Percentiles rank a stretch among this genome's conserved stretches.
phyloP scores from a whole-genome alignment of 2,888 invertebrate species.

The Drosophila merina region DNA sequence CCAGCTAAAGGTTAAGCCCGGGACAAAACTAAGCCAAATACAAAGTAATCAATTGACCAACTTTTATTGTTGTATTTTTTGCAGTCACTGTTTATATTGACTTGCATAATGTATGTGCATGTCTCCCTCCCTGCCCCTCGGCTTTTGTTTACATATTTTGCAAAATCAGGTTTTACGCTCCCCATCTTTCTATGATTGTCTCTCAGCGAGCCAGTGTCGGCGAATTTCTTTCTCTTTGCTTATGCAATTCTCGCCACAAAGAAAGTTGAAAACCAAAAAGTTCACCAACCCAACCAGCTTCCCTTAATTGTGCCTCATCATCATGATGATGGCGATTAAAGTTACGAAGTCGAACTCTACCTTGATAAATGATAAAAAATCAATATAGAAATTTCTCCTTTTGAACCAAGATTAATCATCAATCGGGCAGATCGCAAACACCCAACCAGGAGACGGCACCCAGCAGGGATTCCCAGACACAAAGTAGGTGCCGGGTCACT shows the following conservation, averaged over 20 bases:
- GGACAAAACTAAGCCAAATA: slow-evolving; percentile 13
- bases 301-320: slow-evolving; percentile 4
- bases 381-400: slow-evolving; percentile 2
- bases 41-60: slow-evolving; percentile 54
- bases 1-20: background rate
- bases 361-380: no score
- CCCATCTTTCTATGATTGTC: slow-evolving; percentile 12
- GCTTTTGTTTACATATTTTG: slow-evolving; percentile 51
- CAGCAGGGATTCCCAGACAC: slow-evolving; percentile 54
- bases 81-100: slow-evolving; percentile 9
- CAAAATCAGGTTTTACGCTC: slow-evolving; percentile 40
- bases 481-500: slow-evolving; percentile 76
- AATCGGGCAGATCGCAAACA: slow-evolving; percentile 81
- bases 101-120: slow-evolving; percentile 61
- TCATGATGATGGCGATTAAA: background rate
- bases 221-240: slow-evolving; percentile 28
- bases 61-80: slow-evolving; percentile 18
- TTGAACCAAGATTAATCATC: background rate
- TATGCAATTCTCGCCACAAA: slow-evolving; percentile 64
- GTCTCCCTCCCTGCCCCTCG: slow-evolving; percentile 11
- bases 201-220: background rate
- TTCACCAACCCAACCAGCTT: slow-evolving; percentile 26
- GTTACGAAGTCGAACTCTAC: no score
- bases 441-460: slow-evolving; percentile 54
- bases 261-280: slow-evolving; percentile 56